A percentile compares a stretch with the other conserved stretches of the same genome.
Conservation (phyloP, 2,113 vertebrate species). For the Apodemus speciosus region DNA sequence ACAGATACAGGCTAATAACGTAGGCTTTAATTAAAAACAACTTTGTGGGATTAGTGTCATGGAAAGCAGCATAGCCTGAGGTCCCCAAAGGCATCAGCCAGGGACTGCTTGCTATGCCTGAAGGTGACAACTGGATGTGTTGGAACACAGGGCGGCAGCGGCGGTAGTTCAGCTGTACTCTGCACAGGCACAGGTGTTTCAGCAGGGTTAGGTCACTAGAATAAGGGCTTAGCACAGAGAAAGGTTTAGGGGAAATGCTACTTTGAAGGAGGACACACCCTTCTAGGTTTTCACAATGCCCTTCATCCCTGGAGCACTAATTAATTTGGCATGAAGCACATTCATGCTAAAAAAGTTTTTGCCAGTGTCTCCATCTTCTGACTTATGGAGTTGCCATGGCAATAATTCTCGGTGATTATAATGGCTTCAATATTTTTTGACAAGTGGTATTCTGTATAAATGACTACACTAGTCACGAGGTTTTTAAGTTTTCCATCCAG, state of each 20-base stretch:
- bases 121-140: neutral
- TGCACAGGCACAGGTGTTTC: neutral
- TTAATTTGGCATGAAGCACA: conserved; percentile 49
- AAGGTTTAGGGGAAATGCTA: neutral
- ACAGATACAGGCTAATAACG: neutral
- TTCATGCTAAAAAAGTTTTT: neutral
- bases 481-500: neutral
- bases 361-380: neutral
- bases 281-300: neutral
- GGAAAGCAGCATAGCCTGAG: neutral
- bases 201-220: neutral
- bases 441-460: neutral
- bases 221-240: neutral
- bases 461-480: neutral
- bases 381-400: neutral
- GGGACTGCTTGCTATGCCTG: neutral
- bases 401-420: neutral
- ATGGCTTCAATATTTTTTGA: neutral
- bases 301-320: neutral
- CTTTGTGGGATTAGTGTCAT: neutral
- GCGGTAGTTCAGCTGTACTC: neutral
- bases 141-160: neutral
- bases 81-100: neutral
- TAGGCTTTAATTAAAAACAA: conserved; percentile 37
- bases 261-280: neutral